phyloP scores from a whole-genome alignment of 2,797 vertebrate genomes.

The Telmatherina bonti region DNA sequence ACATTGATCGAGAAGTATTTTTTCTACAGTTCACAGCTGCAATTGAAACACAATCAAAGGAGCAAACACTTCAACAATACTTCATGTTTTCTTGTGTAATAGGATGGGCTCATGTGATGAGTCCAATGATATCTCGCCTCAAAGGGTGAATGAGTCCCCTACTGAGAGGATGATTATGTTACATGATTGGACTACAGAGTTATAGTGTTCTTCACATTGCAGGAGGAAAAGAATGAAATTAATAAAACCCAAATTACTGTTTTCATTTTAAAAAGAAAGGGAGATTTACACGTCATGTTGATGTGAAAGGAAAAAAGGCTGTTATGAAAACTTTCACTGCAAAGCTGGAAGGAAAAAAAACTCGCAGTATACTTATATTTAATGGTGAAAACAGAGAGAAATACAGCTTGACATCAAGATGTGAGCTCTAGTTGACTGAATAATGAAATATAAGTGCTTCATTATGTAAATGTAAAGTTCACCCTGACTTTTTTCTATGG shows the following conservation, averaged over 20 bases:
- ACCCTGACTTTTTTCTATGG: too few relatives aligned
- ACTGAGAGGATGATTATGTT: slow-evolving; percentile 55
- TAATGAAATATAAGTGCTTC: too few relatives aligned
- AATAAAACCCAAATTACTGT: slow-evolving; percentile 27
- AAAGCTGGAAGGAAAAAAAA: background rate
- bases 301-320: background rate
- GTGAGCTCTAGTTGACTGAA: too few relatives aligned
- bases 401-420: too few relatives aligned
- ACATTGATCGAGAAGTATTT: background rate
- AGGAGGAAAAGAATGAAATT: slow-evolving; percentile 12
- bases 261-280: slow-evolving; percentile 28
- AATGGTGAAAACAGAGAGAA: background rate
- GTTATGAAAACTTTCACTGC: too few relatives aligned
- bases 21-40: too few relatives aligned
- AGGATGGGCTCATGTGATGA: background rate
- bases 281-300: slow-evolving; percentile 10
- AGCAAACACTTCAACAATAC: background rate
- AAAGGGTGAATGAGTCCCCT: slow-evolving; percentile 34
- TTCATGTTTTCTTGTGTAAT: background rate
- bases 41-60: background rate
- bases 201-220: slow-evolving; percentile 20
- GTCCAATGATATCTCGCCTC: slow-evolving; percentile 32
- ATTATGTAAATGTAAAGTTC: too few relatives aligned
- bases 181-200: slow-evolving; percentile 31
- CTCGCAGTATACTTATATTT: background rate